Percentiles rank a stretch among this genome's conserved stretches.
Conservation (phyloP, 2,113 vertebrate species). For the Daphoenositta chrysoptera region DNA sequence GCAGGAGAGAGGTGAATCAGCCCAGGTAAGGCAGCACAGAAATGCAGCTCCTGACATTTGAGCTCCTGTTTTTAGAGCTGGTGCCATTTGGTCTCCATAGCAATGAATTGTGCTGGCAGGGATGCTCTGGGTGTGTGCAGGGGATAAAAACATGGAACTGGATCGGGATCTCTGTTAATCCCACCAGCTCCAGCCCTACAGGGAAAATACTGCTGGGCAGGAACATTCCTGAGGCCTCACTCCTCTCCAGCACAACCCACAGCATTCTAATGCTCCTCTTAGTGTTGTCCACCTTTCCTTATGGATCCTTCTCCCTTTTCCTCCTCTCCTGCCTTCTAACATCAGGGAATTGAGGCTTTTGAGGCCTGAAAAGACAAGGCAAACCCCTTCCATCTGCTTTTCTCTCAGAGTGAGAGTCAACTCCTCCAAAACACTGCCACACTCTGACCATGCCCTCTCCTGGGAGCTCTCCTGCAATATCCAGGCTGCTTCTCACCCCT, state of each 20-base stretch:
- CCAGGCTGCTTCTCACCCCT: background rate
- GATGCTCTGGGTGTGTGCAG: background rate
- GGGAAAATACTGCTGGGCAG: background rate
- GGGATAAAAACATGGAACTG: background rate
- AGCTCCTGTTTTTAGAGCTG: background rate
- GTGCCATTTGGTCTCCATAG: constrained; percentile 20
- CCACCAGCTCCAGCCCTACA: background rate
- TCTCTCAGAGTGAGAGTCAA: background rate
- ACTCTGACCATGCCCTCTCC: background rate
- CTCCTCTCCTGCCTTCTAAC: background rate
- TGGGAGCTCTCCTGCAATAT: background rate
- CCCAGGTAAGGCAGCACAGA: background rate
- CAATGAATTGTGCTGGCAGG: background rate
- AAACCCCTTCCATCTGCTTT: background rate
- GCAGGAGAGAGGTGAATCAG: background rate
- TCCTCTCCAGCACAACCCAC: background rate
- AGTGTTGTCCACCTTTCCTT: background rate
- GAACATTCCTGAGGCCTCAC: background rate
- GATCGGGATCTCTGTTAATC: background rate
- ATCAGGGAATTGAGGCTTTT: background rate
- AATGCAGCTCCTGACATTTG: background rate
- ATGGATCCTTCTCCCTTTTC: background rate
- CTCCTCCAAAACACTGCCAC: background rate
- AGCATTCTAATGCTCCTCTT: background rate
- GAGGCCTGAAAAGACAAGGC: background rate